Evolutionary conservation across 2,797 vertebrate genomes (phyloP).

Genomic region (Bucorvus abyssinicus): DNA sequence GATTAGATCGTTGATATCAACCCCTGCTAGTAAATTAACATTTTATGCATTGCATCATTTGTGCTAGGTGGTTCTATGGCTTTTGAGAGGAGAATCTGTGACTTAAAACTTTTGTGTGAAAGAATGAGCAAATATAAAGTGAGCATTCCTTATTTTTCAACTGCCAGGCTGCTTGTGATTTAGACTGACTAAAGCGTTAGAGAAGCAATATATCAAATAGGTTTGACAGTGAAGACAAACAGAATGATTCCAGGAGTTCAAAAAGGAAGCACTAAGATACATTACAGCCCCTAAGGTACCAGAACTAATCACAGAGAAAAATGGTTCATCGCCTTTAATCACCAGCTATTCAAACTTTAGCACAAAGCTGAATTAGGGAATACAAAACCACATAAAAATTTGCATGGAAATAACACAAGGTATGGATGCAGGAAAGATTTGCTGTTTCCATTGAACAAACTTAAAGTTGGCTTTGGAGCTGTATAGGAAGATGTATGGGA

Average conservation of each 20-base stretch:
- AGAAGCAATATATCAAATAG: not conserved
- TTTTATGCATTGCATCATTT: not conserved
- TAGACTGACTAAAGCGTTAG: not conserved
- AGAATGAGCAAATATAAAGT: not conserved
- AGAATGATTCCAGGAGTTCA: not conserved
- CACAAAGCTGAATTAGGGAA: not conserved
- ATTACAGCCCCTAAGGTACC: not conserved
- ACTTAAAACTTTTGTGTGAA: not conserved
- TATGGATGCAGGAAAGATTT: not conserved
- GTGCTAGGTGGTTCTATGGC: not conserved
- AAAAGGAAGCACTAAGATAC: not conserved
- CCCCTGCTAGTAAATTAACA: not conserved
- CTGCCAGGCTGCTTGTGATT: not conserved
- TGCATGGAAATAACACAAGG: not conserved
- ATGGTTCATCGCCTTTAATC: conserved; percentile 29
- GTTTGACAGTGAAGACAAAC: not conserved
- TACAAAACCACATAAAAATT: not conserved
- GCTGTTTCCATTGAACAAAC: not conserved
- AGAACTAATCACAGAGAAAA: not conserved
- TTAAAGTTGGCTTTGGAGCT: not conserved
- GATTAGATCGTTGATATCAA: not conserved
- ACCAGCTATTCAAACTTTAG: conserved; percentile 14
- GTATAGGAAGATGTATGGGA: not conserved
- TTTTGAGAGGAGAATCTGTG: not conserved
- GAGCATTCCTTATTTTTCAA: not conserved